phyloP scores from a whole-genome alignment of 2,888 invertebrate species.

The Ophion obscuratus region DNA sequence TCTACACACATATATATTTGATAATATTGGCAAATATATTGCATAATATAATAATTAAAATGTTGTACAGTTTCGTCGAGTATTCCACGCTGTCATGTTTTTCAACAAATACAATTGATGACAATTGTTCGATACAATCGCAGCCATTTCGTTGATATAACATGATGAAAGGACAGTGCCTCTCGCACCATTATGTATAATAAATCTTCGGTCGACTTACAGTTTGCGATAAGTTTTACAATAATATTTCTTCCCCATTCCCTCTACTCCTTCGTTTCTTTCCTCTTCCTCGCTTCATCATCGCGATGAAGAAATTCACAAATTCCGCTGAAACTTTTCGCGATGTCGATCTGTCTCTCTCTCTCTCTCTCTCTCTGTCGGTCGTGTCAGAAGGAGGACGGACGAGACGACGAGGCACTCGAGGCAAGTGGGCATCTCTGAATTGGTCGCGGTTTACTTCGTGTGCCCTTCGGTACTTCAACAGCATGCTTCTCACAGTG shows the following conservation, averaged over 20 bases:
- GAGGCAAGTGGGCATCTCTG: conserved; percentile 78
- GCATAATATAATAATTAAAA: too few relatives aligned
- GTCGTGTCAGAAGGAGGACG: conserved; percentile 37
- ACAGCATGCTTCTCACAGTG: conserved; percentile 60
- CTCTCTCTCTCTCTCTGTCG: neutral
- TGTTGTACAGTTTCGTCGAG: too few relatives aligned
- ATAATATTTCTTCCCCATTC: too few relatives aligned
- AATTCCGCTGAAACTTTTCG: conserved; percentile 44
- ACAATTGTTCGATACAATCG: neutral
- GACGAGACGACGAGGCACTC: conserved; percentile 72
- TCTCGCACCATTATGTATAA: too few relatives aligned
- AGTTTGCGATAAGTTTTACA: too few relatives aligned
- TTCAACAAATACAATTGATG: too few relatives aligned
- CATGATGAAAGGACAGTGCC: neutral
- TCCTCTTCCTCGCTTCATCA: neutral
- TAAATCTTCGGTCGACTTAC: too few relatives aligned
- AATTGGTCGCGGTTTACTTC: conserved; percentile 72
- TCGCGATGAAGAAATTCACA: conserved; percentile 16
- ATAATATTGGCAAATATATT: too few relatives aligned
- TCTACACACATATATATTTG: too few relatives aligned
- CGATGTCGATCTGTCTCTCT: conserved; percentile 15
- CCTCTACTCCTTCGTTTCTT: too few relatives aligned
- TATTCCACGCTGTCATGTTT: too few relatives aligned
- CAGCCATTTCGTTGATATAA: neutral
- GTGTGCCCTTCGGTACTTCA: conserved; percentile 64